A percentile compares a stretch with the other conserved stretches of the same genome.
phyloP scores from a whole-genome alignment of 2,888 invertebrate species.

The Drosophila infuscata region DNA sequence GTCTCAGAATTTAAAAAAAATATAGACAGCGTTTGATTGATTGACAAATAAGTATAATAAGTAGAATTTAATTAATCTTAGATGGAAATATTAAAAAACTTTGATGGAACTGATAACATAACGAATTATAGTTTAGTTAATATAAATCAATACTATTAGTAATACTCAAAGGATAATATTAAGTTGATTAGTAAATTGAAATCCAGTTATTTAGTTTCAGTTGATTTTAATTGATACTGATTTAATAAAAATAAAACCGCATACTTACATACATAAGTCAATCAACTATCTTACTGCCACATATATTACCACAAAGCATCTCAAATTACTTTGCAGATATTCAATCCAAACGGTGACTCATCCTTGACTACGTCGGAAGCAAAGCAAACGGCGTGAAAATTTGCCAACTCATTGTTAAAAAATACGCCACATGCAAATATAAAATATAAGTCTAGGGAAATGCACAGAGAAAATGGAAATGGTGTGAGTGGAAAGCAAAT shows the following conservation, averaged over 20 bases:
- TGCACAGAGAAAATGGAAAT: background rate
- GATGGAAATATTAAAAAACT: background rate
- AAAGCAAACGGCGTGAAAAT: constrained; percentile 71
- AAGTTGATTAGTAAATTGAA: background rate
- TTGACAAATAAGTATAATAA: background rate
- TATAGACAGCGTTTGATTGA: background rate
- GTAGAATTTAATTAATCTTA: background rate
- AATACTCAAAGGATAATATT: background rate
- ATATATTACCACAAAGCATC: background rate
- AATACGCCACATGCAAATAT: constrained; percentile 26
- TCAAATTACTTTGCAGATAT: constrained; percentile 9
- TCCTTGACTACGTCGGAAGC: constrained; percentile 60
- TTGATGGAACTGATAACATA: background rate
- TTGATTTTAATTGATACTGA: background rate
- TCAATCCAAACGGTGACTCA: background rate
- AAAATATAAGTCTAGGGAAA: constrained; percentile 4
- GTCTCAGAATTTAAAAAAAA: constrained; percentile 16
- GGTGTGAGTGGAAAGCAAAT: constrained; percentile 38
- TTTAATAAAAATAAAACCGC: background rate
- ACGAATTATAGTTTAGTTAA: background rate
- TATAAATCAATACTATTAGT: background rate
- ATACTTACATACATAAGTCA: background rate
- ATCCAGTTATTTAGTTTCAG: background rate
- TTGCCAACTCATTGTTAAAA: constrained; percentile 70
- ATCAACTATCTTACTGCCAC: background rate